Percentiles rank a stretch among this genome's conserved stretches.
phyloP scores from a whole-genome alignment of 2,888 invertebrate genomes.

The Coremacera marginata region DNA sequence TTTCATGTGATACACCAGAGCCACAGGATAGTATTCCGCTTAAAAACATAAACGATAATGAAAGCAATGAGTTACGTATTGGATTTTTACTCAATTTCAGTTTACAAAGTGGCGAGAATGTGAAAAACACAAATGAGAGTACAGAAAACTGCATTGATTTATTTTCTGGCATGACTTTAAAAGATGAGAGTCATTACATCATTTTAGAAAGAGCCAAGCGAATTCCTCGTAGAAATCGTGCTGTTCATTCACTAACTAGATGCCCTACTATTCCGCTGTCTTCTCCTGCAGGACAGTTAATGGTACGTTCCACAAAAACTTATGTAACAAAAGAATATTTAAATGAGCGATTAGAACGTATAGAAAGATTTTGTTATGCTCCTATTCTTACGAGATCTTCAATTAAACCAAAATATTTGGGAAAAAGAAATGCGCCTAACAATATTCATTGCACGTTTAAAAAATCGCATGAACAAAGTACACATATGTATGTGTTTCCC shows the following conservation, averaged over 20 bases:
- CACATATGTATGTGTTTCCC: slow-evolving; percentile 66
- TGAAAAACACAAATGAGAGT: slow-evolving; percentile 37
- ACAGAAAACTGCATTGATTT: slow-evolving; percentile 9
- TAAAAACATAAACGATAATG: slow-evolving; percentile 53
- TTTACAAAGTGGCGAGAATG: slow-evolving; percentile 58
- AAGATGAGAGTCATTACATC: slow-evolving; percentile 47
- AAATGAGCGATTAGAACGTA: slow-evolving; percentile 71
- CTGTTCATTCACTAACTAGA: slow-evolving; percentile 69
- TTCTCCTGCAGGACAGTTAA: slow-evolving; percentile 71
- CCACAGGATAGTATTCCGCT: slow-evolving; percentile 53
- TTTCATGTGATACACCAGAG: slow-evolving; percentile 69
- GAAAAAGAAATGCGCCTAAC: slow-evolving; percentile 56
- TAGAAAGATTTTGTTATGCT: slow-evolving; percentile 71
- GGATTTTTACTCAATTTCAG: slow-evolving; percentile 71
- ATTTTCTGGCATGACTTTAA: slow-evolving; percentile 5
- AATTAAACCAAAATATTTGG: slow-evolving; percentile 62
- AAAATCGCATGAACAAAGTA: slow-evolving; percentile 60
- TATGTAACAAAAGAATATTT: slow-evolving; percentile 69
- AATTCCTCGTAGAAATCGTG: slow-evolving; percentile 68
- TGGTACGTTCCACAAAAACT: slow-evolving; percentile 70
- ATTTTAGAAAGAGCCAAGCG: slow-evolving; percentile 61
- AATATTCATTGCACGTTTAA: slow-evolving; percentile 63
- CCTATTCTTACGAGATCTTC: slow-evolving; percentile 64
- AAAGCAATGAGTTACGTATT: slow-evolving; percentile 61
- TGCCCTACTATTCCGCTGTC: slow-evolving; percentile 72